Evolutionary conservation across 2,888 invertebrate species (phyloP).

Genomic region (Aleiodes testaceus): DNA sequence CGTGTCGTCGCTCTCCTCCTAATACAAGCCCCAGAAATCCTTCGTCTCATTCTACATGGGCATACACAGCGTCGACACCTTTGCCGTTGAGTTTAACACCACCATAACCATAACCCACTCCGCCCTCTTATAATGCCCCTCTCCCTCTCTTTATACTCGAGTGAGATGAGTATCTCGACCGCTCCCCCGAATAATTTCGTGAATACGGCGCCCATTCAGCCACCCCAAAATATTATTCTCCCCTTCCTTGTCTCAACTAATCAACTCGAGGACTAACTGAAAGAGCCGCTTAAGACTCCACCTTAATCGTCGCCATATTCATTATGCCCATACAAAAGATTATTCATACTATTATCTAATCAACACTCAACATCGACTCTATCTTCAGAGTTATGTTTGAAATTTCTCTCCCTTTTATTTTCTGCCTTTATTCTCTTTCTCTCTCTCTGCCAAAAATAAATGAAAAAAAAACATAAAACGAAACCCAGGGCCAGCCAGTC

Average conservation of each 20-base stretch:
- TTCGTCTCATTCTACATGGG: conserved; percentile 51
- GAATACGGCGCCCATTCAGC: conserved; percentile 54
- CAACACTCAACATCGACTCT: conserved; percentile 2
- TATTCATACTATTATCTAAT: conserved; percentile 36
- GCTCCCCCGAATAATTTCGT: conserved; percentile 55
- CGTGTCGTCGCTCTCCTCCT: conserved; percentile 56
- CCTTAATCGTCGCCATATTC: conserved; percentile 50
- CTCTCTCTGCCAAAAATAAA: neutral
- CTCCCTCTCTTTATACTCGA: conserved; percentile 34
- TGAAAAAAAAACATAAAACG: neutral
- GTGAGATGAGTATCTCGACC: conserved; percentile 50
- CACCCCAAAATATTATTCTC: conserved; percentile 15
- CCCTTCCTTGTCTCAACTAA: conserved; percentile 55
- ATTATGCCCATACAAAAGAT: conserved; percentile 40
- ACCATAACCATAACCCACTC: conserved; percentile 55
- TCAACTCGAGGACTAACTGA: conserved; percentile 58
- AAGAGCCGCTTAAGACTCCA: conserved; percentile 38
- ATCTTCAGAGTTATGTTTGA: conserved; percentile 21
- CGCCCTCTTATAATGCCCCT: conserved; percentile 38
- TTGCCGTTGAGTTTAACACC: conserved; percentile 57
- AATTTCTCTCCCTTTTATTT: neutral
- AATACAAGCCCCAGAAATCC: conserved; percentile 57
- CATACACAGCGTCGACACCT: conserved; percentile 64
- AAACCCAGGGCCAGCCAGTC: neutral
- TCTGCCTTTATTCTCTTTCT: neutral